Evolutionary conservation across 2,888 invertebrate species (phyloP).

Genomic region (Sympetrum striolatum): DNA sequence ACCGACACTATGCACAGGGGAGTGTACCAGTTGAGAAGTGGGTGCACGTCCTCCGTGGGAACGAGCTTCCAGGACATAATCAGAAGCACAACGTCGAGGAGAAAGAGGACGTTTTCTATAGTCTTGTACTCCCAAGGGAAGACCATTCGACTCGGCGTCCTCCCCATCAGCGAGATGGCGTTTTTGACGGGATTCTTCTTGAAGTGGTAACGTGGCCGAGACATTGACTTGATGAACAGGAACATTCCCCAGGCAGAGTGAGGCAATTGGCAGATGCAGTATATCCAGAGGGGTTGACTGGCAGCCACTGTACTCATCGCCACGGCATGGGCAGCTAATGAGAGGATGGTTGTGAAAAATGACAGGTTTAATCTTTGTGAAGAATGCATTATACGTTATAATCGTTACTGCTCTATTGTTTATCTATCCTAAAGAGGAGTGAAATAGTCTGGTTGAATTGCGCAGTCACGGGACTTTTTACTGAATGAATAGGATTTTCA

Average conservation of each 20-base stretch:
- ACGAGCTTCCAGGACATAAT: not conserved
- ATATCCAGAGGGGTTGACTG: slow-evolving; percentile 29
- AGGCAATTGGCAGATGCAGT: slow-evolving; percentile 23
- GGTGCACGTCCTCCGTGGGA: not conserved
- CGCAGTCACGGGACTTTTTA: too few relatives aligned
- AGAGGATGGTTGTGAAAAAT: not conserved
- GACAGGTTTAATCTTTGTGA: not conserved
- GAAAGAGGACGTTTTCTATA: not conserved
- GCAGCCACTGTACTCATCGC: slow-evolving; percentile 22
- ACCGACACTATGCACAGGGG: not conserved
- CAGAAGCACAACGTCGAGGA: not conserved
- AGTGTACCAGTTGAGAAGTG: not conserved
- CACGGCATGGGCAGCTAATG: not conserved
- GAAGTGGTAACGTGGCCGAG: slow-evolving; percentile 10
- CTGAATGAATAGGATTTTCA: too few relatives aligned
- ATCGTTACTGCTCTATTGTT: too few relatives aligned
- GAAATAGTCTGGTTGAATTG: too few relatives aligned
- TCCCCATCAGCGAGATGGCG: not conserved
- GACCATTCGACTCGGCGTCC: not conserved
- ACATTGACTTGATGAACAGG: not conserved
- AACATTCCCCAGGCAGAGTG: slow-evolving; percentile 7
- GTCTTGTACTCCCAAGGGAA: slow-evolving; percentile 21
- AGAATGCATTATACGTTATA: too few relatives aligned
- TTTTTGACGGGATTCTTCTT: slow-evolving; percentile 33
- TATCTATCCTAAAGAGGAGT: too few relatives aligned